A percentile compares a stretch with the other conserved stretches of the same genome.
These are phyloP conservation scores for Eupithecia abbreviata DNA, from an alignment of 2,888 invertebrate genomes.

Conservation along the genomic window DNA sequence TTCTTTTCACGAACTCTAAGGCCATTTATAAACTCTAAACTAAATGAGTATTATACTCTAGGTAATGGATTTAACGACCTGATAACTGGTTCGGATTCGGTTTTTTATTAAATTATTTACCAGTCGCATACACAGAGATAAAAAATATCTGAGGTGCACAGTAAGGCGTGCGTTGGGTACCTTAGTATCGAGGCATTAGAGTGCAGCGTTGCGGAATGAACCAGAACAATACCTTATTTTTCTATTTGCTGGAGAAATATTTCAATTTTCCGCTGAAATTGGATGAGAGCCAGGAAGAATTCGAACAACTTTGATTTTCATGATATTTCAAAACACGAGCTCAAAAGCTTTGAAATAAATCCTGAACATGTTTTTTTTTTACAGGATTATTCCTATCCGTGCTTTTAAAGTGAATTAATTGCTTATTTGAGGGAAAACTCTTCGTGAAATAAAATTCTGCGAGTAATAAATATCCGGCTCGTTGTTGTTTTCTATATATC, in stretches of 20 bases:
- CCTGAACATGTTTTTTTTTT: neutral
- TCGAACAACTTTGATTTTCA: constrained; percentile 26
- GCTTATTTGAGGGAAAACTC: neutral
- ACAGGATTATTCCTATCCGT: neutral
- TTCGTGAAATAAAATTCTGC: neutral
- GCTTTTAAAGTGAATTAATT: neutral
- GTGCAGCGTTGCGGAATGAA: neutral
- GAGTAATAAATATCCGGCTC: neutral
- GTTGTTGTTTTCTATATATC: neutral
- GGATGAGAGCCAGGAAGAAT: constrained; percentile 23
- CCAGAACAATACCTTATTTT: constrained; percentile 15
- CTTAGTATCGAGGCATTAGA: neutral
- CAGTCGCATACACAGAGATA: neutral
- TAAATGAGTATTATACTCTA: neutral
- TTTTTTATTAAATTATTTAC: neutral
- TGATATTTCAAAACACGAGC: constrained; percentile 14
- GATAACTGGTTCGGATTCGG: neutral
- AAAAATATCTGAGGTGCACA: neutral
- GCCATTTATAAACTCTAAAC: neutral
- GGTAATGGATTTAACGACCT: neutral
- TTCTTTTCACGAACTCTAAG: neutral
- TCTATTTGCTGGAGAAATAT: constrained; percentile 9
- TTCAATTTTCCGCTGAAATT: constrained; percentile 21
- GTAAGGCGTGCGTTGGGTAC: neutral
- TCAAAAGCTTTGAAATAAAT: constrained; percentile 10